Base-by-base conservation (phyloP, 2,797 vertebrate species). In the Anas bernieri region DNA sequence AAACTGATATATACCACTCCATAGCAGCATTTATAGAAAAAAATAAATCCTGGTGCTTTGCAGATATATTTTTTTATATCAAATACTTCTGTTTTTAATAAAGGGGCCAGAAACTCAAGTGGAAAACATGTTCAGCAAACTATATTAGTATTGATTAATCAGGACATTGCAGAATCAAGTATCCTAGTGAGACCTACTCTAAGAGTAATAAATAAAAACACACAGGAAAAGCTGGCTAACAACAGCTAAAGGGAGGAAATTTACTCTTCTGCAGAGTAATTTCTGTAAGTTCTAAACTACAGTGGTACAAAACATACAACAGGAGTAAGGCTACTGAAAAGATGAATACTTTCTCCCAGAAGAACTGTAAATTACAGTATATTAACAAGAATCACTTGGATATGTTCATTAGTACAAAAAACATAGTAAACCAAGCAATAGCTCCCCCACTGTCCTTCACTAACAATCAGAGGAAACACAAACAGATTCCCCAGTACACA, bases 401-500 rank as follows among this genome's bases (percentile, higher is more conserved):
- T 86, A 81, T 33, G 56, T 84, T 83, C 59, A 87, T 86, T 91
- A 95, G 73, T 35, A 86, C 59, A 95, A 89, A 91, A 56, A 31
- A n/a, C 17, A 56, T 33, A 92, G 88, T 8, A 63, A 63, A 83
- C 80, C 37, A 79, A 88, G 79, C 85, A 96, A 76, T 81, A 97
- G 92, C 92, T 94, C 58, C 76, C 85, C 83, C 69, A 78, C 85
- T 95, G 90, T 95, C 97, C 96, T 95, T 96, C 94, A 74, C 74
- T 93, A 94, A 98, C 98, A 98, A 98, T 98, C 17, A 89, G 92
- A 96, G 97, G 98, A 98, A 98, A 96, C 68, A 69, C 83, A 96
- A 94, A 95, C 90, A 96, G 96, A 94, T 97, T 97, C 95, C 95
- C 95, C 90, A 90, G 75, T 25, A 54, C 94, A 96, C 92, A 70